Evolutionary conservation across 2,888 invertebrate genomes (phyloP).

Genomic region (Amblyteles armatorius): DNA sequence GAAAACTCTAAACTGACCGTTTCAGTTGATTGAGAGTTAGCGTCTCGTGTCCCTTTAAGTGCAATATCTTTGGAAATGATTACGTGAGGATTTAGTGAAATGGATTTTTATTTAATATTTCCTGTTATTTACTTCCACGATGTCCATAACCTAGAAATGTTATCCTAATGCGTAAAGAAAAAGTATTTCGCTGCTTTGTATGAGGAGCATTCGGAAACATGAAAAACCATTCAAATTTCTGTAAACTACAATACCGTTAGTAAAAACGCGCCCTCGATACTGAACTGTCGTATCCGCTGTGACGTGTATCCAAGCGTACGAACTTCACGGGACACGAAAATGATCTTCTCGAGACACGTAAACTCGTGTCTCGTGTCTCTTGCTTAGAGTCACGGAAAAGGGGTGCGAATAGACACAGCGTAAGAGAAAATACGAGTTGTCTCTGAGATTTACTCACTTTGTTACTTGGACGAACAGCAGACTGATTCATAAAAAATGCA

Average conservation of each 20-base stretch:
- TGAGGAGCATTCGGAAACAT: neutral
- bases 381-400: neutral
- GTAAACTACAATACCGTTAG: neutral
- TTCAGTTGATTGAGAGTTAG: too few species aligned
- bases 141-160: neutral
- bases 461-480: too few species aligned
- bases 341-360: neutral
- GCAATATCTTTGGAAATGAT: neutral
- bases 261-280: neutral
- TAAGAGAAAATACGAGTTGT: neutral
- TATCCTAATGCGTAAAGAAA: neutral
- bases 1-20: too few species aligned
- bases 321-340: conserved; percentile 1
- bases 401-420: neutral
- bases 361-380: conserved; percentile 1
- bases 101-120: neutral
- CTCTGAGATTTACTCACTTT: too few species aligned
- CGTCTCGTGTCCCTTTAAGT: too few species aligned
- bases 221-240: neutral
- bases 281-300: neutral
- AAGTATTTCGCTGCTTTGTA: neutral
- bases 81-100: neutral
- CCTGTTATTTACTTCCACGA: neutral
- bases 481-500: too few species aligned
- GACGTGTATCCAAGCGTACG: neutral